Conservation (phyloP, 2,888 invertebrate genomes). For the Chrysolina haemoptera region DNA sequence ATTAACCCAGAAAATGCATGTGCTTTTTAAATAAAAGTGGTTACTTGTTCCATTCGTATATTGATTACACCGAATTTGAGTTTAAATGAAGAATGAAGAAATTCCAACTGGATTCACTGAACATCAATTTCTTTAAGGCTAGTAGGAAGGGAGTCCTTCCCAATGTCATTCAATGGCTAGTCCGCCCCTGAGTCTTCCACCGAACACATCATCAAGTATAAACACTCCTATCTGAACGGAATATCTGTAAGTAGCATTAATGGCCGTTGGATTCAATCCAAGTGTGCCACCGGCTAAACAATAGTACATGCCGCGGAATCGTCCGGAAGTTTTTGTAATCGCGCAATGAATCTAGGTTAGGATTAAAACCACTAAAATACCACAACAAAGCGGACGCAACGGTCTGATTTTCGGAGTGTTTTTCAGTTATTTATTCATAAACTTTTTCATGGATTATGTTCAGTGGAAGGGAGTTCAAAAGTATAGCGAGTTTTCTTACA, state of each 20-base stretch:
- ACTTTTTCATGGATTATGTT: background rate
- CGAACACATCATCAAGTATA: background rate
- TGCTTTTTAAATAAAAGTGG: too few species aligned
- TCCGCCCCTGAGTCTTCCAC: background rate
- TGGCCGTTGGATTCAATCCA: slow-evolving; percentile 13
- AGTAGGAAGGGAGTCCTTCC: too few species aligned
- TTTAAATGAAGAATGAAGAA: too few species aligned
- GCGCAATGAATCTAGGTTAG: slow-evolving; percentile 4
- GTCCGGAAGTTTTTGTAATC: background rate
- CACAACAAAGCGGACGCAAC: background rate
- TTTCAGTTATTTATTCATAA: slow-evolving; percentile 12
- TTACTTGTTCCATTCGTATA: too few species aligned
- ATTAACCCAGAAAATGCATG: too few species aligned
- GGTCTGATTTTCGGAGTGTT: background rate
- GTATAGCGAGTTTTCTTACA: background rate
- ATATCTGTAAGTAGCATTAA: slow-evolving; percentile 19
- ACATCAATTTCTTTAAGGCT: too few species aligned
- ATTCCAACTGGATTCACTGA: too few species aligned
- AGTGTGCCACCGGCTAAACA: slow-evolving; percentile 1
- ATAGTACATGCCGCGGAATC: slow-evolving; percentile 12
- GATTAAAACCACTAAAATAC: background rate
- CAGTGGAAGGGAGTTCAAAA: background rate
- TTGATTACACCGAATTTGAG: too few species aligned
- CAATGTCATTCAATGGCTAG: background rate
- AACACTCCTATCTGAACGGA: background rate